Base-by-base conservation (phyloP, 2,888 invertebrate genomes). In the Chironomus riparius region DNA sequence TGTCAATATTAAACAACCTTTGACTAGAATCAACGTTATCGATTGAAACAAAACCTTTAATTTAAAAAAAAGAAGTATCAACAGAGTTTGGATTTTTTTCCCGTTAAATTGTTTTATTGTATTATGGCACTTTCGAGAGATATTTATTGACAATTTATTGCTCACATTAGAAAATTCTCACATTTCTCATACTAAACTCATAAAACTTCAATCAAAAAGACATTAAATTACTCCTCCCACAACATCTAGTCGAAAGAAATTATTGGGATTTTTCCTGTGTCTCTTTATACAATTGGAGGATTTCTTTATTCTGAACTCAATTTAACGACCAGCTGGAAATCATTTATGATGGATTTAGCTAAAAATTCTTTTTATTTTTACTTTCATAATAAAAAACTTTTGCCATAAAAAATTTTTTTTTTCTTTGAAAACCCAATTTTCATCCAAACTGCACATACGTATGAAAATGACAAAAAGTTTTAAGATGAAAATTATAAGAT, bases 321-420 rank as follows among this genome's bases (percentile, higher is more conserved):
- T 65, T 65, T 65, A 62, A 65, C 65, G 65, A 65, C 22, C 65
- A 65, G 65, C 65, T 65, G 65, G 65, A 24, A 24, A 65, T 56
- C 56, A 65, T 65, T 65, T 65, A 65, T 65, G 65, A 21, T 13
- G 24, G 65, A 65, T 56, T 56, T 56, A 65, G 24, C 65, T 21
- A 65, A 56, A 65, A 65, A 1, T n/a, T 24, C 65, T 65, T 65
- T 65, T 65, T 65, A 3, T 21, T 65, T 65, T 12, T 13, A 65
- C 13, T 65, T 65, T 24, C 56, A 56, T 56, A 65, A 65, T 13
- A 65, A 24, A 65, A 65, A 56, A 56, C 6, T 56, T 56, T 56
- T 18, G 56, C n/a, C 56, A 56, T 56, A 56, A 56, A 56, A 56
- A 15, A 3, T 24, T 24, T 24, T 15, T 50, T 56, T 18, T 15